These are phyloP conservation scores for Acromyrmex charruanus DNA, from an alignment of 1,140 invertebrate species.

Conservation along the genomic window DNA sequence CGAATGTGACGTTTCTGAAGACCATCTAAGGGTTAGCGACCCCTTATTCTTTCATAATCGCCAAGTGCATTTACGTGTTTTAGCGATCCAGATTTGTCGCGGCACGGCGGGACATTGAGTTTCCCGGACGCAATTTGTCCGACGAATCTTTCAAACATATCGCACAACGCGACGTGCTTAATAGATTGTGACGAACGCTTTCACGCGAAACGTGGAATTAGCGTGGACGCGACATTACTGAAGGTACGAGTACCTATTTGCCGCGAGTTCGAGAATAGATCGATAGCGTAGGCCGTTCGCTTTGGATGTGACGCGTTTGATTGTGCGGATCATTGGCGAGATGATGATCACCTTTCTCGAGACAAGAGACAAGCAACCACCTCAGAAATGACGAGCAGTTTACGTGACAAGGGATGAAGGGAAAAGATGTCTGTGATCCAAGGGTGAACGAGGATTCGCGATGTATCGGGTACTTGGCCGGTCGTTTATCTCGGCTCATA, in stretches of 20 bases:
- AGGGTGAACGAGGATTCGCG: background rate
- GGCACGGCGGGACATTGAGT: background rate
- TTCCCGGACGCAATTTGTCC: background rate
- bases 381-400: constrained; percentile 19
- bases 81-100: constrained; percentile 1
- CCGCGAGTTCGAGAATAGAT: constrained; percentile 33
- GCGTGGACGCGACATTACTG: constrained; percentile 38
- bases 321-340: background rate
- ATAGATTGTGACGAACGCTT: constrained; percentile 8
- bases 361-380: background rate
- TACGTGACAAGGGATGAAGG: background rate
- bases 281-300: constrained; percentile 38
- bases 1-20: constrained; percentile 43
- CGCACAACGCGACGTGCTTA: constrained; percentile 3
- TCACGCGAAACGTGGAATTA: constrained; percentile 32
- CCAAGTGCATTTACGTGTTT: constrained; percentile 28
- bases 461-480: constrained; percentile 64
- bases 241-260: background rate
- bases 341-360: background rate
- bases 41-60: background rate
- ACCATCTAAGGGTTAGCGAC: constrained; percentile 3
- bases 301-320: constrained; percentile 57
- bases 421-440: constrained; percentile 21
- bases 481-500: constrained; percentile 79
- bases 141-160: constrained; percentile 6